phyloP scores from a whole-genome alignment of 2,113 vertebrate genomes.

The Bucco capensis region DNA sequence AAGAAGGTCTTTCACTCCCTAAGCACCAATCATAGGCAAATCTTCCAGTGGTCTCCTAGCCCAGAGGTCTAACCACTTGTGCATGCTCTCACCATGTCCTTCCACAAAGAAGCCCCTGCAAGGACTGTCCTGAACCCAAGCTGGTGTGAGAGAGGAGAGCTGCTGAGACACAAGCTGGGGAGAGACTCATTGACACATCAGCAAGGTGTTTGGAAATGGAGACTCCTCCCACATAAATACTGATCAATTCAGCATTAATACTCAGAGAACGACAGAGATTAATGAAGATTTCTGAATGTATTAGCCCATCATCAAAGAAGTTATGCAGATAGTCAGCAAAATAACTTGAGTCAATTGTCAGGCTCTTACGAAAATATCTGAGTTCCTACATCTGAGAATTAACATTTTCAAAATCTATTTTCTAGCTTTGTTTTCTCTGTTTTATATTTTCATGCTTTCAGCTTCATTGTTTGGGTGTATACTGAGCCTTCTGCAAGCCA shows the following conservation, averaged over 20 bases:
- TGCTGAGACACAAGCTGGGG: not conserved
- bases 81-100: accelerated
- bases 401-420: not conserved
- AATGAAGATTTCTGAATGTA: not conserved
- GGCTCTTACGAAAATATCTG: not conserved
- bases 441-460: not conserved
- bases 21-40: not conserved
- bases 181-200: accelerated
- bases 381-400: not conserved
- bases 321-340: not conserved
- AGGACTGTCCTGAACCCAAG: not conserved
- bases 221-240: not conserved
- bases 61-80: accelerated
- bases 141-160: accelerated
- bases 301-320: not conserved
- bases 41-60: not conserved
- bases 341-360: not conserved
- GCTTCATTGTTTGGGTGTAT: not conserved
- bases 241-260: not conserved
- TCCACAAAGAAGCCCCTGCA: not conserved
- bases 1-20: not conserved
- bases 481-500: not conserved
- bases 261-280: not conserved
- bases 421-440: not conserved
- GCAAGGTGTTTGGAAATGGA: not conserved